Evolutionary conservation across 2,797 vertebrate genomes (phyloP), one percentile per base, ranked within the genome.

Genomic region (Podargus strigoides): DNA sequence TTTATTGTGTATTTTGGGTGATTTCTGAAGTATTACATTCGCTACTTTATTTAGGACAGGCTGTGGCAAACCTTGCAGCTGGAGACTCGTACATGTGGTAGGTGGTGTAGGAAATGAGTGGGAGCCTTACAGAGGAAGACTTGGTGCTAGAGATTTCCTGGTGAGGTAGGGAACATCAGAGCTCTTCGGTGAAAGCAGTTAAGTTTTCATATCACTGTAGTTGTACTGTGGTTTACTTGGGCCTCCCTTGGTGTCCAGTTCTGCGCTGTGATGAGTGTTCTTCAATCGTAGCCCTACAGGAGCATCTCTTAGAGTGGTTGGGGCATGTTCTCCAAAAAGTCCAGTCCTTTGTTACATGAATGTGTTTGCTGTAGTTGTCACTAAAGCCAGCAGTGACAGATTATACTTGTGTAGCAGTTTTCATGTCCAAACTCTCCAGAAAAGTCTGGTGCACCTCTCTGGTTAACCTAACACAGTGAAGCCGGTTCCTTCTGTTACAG

Each of bases 301-400:
- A 81, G 19, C 36, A 67, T 70, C 23, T 78, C 52, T 32, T 12
- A 21, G 2, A 3, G 50, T 19, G 37, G 30, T 5, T 85, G 81
- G 60, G 85, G 64, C 49, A 50, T 0, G 0, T 17, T 34, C 14
- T 47, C 55, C 50, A n/a, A 28, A 70, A 69, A 44, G 1, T 66
- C 58, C 20, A 11, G 4, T 32, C 44, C 47, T 62, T 60, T 34
- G 9, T 42, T 75, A 5, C 5, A 6, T 0, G 0, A 36, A 12
- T 27, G 15, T 1, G 1, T 28, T 34, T 0, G 2, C 17, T 30
- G 42, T 36, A 41, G 17, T 6, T 73, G 52, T 53, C 66, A 19
- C 69, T 60, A 42, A 72, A 58, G 28, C 28, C 82, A 75, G 68
- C 42, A 77, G 73, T 84, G 83, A 39, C 66, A 50, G 62, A 34